Evolutionary conservation across 2,113 vertebrate genomes (phyloP).

Genomic region (Ascaphus truei): DNA sequence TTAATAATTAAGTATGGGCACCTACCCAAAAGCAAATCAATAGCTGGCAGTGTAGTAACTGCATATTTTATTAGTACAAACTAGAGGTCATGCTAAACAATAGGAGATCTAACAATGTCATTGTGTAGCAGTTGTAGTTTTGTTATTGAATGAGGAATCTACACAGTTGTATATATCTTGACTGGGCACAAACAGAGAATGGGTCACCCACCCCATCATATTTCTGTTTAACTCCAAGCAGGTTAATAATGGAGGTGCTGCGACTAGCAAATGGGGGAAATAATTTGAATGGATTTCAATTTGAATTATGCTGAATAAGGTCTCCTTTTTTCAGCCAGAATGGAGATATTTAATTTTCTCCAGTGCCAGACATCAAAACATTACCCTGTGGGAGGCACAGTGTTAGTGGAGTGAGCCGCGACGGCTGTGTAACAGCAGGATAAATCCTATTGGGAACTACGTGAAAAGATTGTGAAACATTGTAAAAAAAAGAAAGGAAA

Average conservation of each 20-base stretch:
- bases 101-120: not conserved
- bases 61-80: not conserved
- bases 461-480: too few relatives aligned
- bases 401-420: too few relatives aligned
- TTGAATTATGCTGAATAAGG: not conserved
- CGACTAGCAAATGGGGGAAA: too few relatives aligned
- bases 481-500: too few relatives aligned
- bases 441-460: too few relatives aligned
- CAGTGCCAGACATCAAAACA: not conserved
- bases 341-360: not conserved
- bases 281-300: not conserved
- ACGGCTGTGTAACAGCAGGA: too few relatives aligned
- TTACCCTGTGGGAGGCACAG: not conserved
- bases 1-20: too few relatives aligned
- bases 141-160: not conserved
- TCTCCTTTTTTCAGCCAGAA: not conserved
- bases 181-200: not conserved
- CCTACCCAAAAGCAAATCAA: not conserved
- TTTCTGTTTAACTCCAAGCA: too few relatives aligned
- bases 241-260: too few relatives aligned
- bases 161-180: not conserved
- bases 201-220: too few relatives aligned
- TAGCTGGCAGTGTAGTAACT: not conserved
- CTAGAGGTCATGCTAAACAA: not conserved
- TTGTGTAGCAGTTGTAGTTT: not conserved